Evolutionary conservation across 2,113 vertebrate genomes (phyloP).

Genomic region (Psittacara wagleri): DNA sequence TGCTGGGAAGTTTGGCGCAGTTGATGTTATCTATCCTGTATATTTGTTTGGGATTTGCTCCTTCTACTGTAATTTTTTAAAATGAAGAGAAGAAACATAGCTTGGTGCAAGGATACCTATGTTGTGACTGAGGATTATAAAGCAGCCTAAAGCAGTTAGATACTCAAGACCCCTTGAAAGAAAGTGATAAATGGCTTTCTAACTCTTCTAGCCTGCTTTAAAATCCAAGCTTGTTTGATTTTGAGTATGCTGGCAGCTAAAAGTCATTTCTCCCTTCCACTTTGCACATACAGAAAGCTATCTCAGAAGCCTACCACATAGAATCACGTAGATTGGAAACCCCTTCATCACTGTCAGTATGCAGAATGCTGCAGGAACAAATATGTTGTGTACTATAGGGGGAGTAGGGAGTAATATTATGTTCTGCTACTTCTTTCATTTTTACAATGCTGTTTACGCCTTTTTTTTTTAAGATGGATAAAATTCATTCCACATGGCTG

Average conservation of each 20-base stretch:
- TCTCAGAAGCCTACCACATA: not conserved
- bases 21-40: not conserved
- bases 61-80: not conserved
- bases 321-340: not conserved
- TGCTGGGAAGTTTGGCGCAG: not conserved
- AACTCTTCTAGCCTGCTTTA: not conserved
- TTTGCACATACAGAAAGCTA: not conserved
- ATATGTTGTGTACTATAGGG: not conserved
- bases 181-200: not conserved
- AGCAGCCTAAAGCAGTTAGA: not conserved
- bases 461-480: conserved; percentile 19
- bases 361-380: conserved; percentile 17
- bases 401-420: not conserved
- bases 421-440: not conserved
- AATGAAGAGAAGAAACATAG: not conserved
- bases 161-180: not conserved
- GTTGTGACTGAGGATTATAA: not conserved
- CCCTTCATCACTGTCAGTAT: conserved; percentile 19
- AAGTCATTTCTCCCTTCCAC: not conserved
- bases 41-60: not conserved
- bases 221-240: not conserved
- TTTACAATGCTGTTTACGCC: not conserved
- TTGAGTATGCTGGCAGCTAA: not conserved
- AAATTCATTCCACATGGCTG: not conserved
- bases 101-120: not conserved